A percentile compares a stretch with the other conserved stretches of the same genome.
phyloP scores from a whole-genome alignment of 2,113 vertebrate genomes.

The Odocoileus hemionus region DNA sequence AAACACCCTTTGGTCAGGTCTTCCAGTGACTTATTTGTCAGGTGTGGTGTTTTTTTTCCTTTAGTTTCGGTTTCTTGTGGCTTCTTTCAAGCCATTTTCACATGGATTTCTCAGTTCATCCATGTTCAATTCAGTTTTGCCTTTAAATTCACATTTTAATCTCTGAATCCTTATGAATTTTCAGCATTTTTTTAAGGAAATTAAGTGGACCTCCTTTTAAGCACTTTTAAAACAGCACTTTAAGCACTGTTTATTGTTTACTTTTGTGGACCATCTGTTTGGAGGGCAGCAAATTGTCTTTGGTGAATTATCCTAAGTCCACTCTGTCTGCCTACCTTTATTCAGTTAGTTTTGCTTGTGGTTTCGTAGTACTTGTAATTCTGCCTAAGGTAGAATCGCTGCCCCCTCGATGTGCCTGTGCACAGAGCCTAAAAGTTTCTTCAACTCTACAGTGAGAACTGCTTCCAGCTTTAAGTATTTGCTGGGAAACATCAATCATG shows the following conservation, averaged over 20 bases:
- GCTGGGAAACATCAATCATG: not conserved
- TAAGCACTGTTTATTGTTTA: not conserved
- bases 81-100: not conserved
- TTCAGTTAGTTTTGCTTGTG: not conserved
- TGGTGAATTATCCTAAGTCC: not conserved
- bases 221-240: not conserved
- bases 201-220: not conserved
- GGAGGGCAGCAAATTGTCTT: not conserved
- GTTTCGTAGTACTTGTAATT: not conserved
- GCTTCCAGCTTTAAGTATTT: not conserved
- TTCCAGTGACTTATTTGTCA: not conserved
- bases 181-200: not conserved
- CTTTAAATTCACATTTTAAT: not conserved
- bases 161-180: not conserved
- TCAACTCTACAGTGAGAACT: not conserved
- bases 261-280: not conserved
- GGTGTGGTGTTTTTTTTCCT: not conserved
- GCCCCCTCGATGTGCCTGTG: not conserved
- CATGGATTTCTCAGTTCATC: not conserved
- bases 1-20: not conserved
- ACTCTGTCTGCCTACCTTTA: not conserved
- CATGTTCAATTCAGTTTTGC: not conserved
- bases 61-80: not conserved
- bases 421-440: not conserved
- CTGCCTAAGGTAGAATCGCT: not conserved